These are phyloP conservation scores for Tipula unca DNA, from an alignment of 2,888 invertebrate genomes.

Conservation along the genomic window DNA sequence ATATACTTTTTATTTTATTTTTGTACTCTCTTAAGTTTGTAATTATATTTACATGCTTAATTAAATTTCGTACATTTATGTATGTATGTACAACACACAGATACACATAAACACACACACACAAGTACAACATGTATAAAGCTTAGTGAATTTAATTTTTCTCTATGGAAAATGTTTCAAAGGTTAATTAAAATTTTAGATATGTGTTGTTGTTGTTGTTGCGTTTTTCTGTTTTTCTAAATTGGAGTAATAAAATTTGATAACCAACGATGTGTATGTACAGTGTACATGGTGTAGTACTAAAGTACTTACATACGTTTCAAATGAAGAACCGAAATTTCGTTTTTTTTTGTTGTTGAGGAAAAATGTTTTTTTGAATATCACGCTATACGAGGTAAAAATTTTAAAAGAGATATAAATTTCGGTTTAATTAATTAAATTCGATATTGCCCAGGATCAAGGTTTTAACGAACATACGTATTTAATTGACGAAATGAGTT, in stretches of 20 bases:
- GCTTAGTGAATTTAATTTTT: neutral
- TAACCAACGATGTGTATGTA: neutral
- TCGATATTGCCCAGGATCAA: neutral
- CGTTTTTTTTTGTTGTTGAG: neutral
- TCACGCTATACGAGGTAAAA: neutral
- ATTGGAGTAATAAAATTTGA: neutral
- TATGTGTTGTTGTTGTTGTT: neutral
- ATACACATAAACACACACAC: neutral
- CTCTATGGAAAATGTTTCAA: neutral
- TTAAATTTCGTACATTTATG: neutral
- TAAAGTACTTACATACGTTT: neutral
- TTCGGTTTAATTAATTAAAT: neutral
- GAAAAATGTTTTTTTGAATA: neutral
- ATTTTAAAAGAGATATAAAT: neutral
- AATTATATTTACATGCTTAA: conserved; percentile 8
- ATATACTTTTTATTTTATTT: neutral
- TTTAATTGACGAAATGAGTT: too few relatives aligned
- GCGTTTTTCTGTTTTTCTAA: neutral
- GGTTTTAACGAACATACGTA: too few relatives aligned
- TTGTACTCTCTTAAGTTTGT: neutral
- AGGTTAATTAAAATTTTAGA: neutral
- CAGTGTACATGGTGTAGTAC: neutral
- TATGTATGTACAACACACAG: neutral
- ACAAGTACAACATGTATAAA: neutral
- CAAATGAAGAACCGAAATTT: neutral